Conservation (phyloP, 2,113 vertebrate species). For the Saiga tatarica region DNA sequence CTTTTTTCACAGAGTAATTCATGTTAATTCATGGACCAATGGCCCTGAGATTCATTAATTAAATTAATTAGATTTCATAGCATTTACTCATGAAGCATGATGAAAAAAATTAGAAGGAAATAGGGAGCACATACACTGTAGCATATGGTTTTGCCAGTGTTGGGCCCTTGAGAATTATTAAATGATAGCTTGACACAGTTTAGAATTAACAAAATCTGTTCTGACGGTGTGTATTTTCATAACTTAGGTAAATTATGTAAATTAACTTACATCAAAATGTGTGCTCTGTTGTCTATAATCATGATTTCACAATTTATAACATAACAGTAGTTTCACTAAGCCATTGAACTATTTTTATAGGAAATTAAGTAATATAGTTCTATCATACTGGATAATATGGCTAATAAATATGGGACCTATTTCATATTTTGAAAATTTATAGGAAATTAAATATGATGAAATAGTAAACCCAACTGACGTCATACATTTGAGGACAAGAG, state of each 20-base stretch:
- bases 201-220: constrained; percentile 66
- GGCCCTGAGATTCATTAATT: constrained; percentile 70
- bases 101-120: constrained; percentile 48
- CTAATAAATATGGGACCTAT: background rate
- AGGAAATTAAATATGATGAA: background rate
- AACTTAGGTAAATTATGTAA: constrained; percentile 40
- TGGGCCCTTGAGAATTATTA: constrained; percentile 64
- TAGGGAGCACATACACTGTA: background rate
- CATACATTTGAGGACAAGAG: background rate
- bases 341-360: background rate
- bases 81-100: constrained; percentile 65
- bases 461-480: background rate
- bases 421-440: background rate
- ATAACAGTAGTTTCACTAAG: background rate
- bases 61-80: constrained; percentile 75
- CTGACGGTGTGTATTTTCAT: constrained; percentile 4
- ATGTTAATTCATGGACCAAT: constrained; percentile 55
- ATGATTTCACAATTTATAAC: constrained; percentile 3
- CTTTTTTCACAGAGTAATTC: constrained; percentile 46
- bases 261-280: constrained; percentile 2
- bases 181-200: constrained; percentile 62
- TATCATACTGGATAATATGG: background rate
- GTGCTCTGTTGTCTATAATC: background rate
- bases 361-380: background rate
- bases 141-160: constrained; percentile 58